Conservation (phyloP, 2,888 invertebrate species). For the Meiosimyza platycephala region DNA sequence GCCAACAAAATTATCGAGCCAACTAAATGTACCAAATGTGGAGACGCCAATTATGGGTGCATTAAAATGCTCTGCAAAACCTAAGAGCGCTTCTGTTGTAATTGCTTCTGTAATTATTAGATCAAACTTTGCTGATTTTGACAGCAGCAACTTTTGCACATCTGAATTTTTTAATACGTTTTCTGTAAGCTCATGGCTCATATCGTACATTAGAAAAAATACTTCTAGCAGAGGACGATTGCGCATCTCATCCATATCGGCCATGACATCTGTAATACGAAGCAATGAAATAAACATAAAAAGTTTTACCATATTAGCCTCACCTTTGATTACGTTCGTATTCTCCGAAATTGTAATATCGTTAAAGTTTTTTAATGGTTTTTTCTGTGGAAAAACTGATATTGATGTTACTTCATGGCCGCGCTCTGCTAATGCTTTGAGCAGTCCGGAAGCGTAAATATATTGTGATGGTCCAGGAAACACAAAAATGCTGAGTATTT, state of each 20-base stretch:
- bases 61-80: conserved; percentile 59
- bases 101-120: conserved; percentile 65
- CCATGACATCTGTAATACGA: neutral
- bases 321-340: no score
- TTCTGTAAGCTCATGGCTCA: conserved; percentile 54
- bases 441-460: conserved; percentile 56
- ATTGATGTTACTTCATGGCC: conserved; percentile 65
- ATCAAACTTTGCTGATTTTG: conserved; percentile 62
- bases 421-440: conserved; percentile 53
- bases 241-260: conserved; percentile 26
- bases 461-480: conserved; percentile 59
- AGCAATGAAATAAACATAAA: neutral
- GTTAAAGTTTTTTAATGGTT: conserved; percentile 52
- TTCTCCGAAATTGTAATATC: conserved; percentile 47
- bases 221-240: conserved; percentile 3
- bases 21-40: conserved; percentile 58
- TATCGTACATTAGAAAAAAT: conserved; percentile 45
- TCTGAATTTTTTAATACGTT: conserved; percentile 42
- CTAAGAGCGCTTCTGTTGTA: conserved; percentile 63
- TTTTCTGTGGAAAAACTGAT: conserved; percentile 56
- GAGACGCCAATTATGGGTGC: conserved; percentile 60
- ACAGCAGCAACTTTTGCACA: conserved; percentile 49
- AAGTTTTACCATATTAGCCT: neutral
- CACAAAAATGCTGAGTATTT: conserved; percentile 54
- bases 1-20: conserved; percentile 49